Base-by-base conservation (phyloP, 2,888 invertebrate species). In the Caenorhabditis imperialis region DNA sequence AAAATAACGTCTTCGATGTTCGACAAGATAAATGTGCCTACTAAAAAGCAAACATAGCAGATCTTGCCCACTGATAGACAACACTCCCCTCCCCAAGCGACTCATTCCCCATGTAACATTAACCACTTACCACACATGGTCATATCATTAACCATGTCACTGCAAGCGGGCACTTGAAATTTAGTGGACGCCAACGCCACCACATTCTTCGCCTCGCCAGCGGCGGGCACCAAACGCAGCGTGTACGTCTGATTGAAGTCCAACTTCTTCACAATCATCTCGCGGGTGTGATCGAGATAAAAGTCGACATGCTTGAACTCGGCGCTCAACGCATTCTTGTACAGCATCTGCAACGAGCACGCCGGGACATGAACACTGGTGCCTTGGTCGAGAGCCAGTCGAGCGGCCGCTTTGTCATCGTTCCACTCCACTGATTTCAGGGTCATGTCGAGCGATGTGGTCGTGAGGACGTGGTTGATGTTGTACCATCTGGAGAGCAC, bases 41-140 rank as follows among this genome's bases (percentile, higher is more conserved):
- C 25, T 55, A 30, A 30, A 30, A 10, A 30, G 30, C 18, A 44
- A 44, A 44, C n/a, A 44, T 12, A 44, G 22, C n/a, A 70, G 61
- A 60, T 61, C 40, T 40, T 16, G 0, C 18, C 3, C 3, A 18
- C 60, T 30, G 54, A 61, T 60, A 54, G 7, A 6, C 30, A 30
- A 30, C 30, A 10, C 30, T 10, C 30, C 30, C 30, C 30, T 6
- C 30, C 30, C 30, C 6, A 10, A 6, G 30, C 30, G 10, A 30
- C 22, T 27, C 60, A 40, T 60, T 27, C 37, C 23, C 51, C 48
- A 69, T 69, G 51, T 58, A 58, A 58, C 51, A 48, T 48, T 53
- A 30, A 14, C 40, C 30, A 76, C 79, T 57, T 67, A 80, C 80
- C 78, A 63, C 80, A 80, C 70, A 76, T 75, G 27, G 54, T 65